Evolutionary conservation across 2,888 invertebrate species (phyloP).

Genomic region (Papilio elwesi): DNA sequence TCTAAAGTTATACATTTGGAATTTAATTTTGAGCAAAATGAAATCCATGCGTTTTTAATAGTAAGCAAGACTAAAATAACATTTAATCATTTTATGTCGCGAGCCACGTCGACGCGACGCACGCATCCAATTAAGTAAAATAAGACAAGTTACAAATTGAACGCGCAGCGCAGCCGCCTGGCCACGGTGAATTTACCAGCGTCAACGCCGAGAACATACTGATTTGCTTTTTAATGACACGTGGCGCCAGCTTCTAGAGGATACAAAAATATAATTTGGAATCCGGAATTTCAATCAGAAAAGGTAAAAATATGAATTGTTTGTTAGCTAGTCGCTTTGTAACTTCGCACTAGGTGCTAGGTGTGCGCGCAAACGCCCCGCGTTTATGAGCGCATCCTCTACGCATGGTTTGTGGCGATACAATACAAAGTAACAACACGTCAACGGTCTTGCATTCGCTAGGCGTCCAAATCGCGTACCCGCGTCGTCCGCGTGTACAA

Average conservation of each 20-base stretch:
- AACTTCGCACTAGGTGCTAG: background rate
- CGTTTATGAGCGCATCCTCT: too few species aligned
- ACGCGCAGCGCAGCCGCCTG: conserved; percentile 51
- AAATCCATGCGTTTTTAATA: too few species aligned
- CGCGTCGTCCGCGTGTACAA: too few species aligned
- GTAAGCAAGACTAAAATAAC: conserved; percentile 29
- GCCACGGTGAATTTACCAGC: conserved; percentile 66
- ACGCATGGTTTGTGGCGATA: too few species aligned
- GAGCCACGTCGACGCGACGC: conserved; percentile 26
- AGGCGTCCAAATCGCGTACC: too few species aligned
- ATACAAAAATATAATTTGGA: background rate
- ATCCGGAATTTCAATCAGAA: background rate
- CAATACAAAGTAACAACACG: too few species aligned
- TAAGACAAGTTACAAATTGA: conserved; percentile 40
- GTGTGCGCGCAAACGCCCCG: too few species aligned
- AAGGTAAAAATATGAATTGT: too few species aligned
- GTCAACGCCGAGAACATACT: conserved; percentile 50
- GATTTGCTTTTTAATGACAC: conserved; percentile 38
- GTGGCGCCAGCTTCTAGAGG: conserved; percentile 4
- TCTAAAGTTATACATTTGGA: too few species aligned
- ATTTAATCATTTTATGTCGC: conserved; percentile 34
- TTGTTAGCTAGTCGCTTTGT: background rate
- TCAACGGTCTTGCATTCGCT: too few species aligned
- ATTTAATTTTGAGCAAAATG: too few species aligned
- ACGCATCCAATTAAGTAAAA: conserved; percentile 38